These are phyloP conservation scores for Nanger granti DNA, from an alignment of 2,113 vertebrate species.

Conservation along the genomic window DNA sequence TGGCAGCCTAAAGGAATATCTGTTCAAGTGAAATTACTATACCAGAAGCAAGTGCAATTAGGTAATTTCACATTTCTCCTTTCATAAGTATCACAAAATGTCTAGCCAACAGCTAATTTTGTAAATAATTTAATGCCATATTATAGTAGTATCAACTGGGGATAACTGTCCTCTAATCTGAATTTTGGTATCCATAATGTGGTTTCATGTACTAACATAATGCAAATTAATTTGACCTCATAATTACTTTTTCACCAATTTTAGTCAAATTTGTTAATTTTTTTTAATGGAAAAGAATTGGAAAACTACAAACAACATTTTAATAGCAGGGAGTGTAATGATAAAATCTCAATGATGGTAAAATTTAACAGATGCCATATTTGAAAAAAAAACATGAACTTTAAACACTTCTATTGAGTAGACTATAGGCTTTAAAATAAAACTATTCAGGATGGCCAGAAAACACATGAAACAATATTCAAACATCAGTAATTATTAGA, in stretches of 20 bases:
- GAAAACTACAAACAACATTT: background rate
- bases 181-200: background rate
- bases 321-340: background rate
- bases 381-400: background rate
- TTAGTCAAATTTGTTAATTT: background rate
- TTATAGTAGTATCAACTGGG: background rate
- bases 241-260: background rate
- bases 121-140: background rate
- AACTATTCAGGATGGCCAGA: background rate
- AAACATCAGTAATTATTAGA: background rate
- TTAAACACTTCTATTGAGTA: background rate
- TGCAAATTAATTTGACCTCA: background rate
- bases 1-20: background rate
- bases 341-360: background rate
- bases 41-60: background rate
- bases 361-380: slow-evolving; percentile 1
- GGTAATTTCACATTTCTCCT: background rate
- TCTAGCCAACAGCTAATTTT: background rate
- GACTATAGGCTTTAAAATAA: background rate
- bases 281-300: slow-evolving; percentile 38
- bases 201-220: background rate
- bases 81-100: background rate
- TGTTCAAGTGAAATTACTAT: background rate
- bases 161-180: background rate
- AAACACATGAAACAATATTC: background rate